Evolutionary conservation across 2,888 invertebrate genomes (phyloP).

Genomic region (Andrena flavipes): DNA sequence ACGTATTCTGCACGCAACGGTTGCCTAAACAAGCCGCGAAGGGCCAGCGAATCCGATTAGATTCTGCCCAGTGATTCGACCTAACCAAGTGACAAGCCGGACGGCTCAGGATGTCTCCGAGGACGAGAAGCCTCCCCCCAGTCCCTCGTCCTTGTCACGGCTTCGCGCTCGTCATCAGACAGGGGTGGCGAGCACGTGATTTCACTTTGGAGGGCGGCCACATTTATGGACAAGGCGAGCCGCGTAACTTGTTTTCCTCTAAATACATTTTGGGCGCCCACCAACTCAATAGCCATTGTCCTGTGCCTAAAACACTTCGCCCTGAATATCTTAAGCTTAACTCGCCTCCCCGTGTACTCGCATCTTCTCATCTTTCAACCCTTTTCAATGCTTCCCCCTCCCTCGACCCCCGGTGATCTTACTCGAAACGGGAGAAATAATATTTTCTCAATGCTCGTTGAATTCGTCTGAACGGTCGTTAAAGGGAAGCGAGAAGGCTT

Average conservation of each 20-base stretch:
- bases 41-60: constrained; percentile 63
- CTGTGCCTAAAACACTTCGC: background rate
- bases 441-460: background rate
- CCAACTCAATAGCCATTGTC: background rate
- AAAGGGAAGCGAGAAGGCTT: background rate
- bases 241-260: too few relatives aligned
- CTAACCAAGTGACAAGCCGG: constrained; percentile 55
- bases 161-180: background rate
- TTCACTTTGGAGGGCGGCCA: too few relatives aligned
- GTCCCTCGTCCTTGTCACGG: constrained; percentile 1
- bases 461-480: background rate
- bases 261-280: background rate
- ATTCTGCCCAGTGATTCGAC: constrained; percentile 56
- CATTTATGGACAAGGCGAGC: too few relatives aligned
- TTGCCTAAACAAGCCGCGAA: constrained; percentile 52
- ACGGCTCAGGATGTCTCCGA: constrained; percentile 38
- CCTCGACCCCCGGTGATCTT: too few relatives aligned
- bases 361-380: background rate
- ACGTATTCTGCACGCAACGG: constrained; percentile 55
- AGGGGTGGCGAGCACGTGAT: too few relatives aligned
- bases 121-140: constrained; percentile 33
- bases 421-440: background rate
- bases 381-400: background rate
- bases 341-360: background rate
- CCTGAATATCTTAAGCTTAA: background rate